These are phyloP conservation scores for Galemys pyrenaicus DNA, from an alignment of 2,113 vertebrate species.

Conservation along the genomic window DNA sequence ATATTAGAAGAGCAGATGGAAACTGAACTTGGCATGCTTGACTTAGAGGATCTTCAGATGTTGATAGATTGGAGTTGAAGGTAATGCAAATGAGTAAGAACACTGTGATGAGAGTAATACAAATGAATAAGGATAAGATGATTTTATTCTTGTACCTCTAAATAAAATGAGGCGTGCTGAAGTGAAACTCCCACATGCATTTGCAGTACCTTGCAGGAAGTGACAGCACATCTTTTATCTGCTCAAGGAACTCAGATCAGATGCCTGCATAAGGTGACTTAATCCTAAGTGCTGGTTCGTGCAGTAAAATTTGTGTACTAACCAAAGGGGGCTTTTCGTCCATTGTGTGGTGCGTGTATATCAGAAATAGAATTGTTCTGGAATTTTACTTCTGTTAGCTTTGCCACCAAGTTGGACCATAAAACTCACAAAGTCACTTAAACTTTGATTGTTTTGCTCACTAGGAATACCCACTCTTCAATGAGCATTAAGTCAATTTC, in stretches of 20 bases:
- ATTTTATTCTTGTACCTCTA: background rate
- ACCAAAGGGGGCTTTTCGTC: background rate
- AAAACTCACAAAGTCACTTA: background rate
- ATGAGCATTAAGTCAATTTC: background rate
- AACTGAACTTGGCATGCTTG: background rate
- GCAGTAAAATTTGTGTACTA: background rate
- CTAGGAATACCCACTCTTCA: background rate
- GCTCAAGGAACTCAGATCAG: background rate
- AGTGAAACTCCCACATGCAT: background rate
- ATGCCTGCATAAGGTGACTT: background rate
- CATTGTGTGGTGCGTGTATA: background rate
- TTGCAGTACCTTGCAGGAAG: background rate
- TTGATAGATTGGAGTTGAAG: background rate
- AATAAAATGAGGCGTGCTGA: background rate
- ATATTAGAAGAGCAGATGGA: background rate
- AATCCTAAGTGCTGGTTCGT: background rate
- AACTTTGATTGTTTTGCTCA: background rate
- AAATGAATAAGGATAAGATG: background rate
- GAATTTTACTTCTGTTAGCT: background rate
- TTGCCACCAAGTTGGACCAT: background rate
- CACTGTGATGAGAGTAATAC: background rate
- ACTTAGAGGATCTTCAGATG: background rate
- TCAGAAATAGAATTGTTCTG: background rate
- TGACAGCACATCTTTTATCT: background rate
- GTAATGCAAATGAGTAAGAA: background rate